Evolutionary conservation across 2,113 vertebrate genomes (phyloP).

Genomic region (Larimichthys polyactis): DNA sequence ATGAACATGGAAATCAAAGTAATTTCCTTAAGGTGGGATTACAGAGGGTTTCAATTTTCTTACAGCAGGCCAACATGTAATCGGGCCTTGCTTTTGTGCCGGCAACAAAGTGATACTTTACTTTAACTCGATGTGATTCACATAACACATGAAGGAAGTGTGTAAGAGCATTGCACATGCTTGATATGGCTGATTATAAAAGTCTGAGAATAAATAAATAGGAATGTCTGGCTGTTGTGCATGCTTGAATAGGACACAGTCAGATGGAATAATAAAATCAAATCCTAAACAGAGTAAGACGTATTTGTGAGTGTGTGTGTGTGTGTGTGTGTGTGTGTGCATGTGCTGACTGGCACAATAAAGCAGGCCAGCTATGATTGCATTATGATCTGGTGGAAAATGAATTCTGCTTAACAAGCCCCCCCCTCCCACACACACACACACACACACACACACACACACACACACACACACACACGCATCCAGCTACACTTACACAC

Average conservation of each 20-base stretch:
- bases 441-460: constrained; percentile 35
- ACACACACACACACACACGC: neutral
- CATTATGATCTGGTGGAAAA: constrained; percentile 80
- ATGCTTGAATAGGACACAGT: constrained; percentile 81
- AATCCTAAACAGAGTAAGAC: constrained; percentile 75
- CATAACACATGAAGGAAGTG: constrained; percentile 50
- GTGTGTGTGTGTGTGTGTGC: constrained; percentile 35
- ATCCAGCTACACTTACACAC: constrained; percentile 30
- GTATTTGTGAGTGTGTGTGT: constrained; percentile 39
- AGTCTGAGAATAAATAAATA: constrained; percentile 76
- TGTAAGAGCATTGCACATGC: constrained; percentile 49
- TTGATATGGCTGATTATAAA: constrained; percentile 76
- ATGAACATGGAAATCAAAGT: constrained; percentile 75
- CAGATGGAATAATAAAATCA: constrained; percentile 85
- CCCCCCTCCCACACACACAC: neutral
- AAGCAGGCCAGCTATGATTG: constrained; percentile 74
- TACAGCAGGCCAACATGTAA: constrained; percentile 59
- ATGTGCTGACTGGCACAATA: constrained; percentile 74
- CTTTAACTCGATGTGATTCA: constrained; percentile 55
- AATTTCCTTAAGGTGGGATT: constrained; percentile 75
- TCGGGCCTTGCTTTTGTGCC: constrained; percentile 39
- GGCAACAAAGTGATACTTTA: constrained; percentile 63
- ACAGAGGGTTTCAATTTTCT: constrained; percentile 69
- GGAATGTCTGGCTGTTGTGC: constrained; percentile 70
- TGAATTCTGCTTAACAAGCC: constrained; percentile 78